Evolutionary conservation across 2,113 vertebrate species (phyloP).

Genomic region (Mionectes macconnelli): DNA sequence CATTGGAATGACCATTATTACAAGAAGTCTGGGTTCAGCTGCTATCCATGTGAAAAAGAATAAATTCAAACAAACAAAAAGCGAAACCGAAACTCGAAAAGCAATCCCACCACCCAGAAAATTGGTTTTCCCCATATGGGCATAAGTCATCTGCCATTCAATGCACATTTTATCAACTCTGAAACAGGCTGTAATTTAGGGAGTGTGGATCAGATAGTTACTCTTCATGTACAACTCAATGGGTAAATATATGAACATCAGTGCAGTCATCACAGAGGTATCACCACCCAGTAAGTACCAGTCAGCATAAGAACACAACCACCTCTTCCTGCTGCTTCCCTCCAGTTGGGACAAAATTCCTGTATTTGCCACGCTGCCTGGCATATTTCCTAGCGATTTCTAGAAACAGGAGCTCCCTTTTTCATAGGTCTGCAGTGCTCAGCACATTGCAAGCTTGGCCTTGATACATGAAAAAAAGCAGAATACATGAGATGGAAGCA

Average conservation of each 20-base stretch:
- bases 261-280: background rate
- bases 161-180: background rate
- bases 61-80: background rate
- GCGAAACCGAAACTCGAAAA: background rate
- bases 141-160: background rate
- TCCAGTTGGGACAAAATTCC: background rate
- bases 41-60: background rate
- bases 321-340: background rate
- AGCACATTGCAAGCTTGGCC: background rate
- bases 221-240: background rate
- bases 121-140: rapidly evolving
- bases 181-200: background rate
- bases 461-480: background rate
- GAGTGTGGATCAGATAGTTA: background rate
- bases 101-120: background rate
- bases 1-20: background rate
- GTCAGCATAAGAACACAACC: background rate
- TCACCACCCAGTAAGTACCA: background rate
- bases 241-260: background rate
- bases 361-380: background rate
- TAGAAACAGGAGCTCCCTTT: background rate
- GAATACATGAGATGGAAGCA: background rate
- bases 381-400: background rate
- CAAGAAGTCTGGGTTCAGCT: background rate
- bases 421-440: background rate